These are phyloP conservation scores for Hestina assimilis DNA, from an alignment of 1,140 invertebrate genomes.

Conservation along the genomic window DNA sequence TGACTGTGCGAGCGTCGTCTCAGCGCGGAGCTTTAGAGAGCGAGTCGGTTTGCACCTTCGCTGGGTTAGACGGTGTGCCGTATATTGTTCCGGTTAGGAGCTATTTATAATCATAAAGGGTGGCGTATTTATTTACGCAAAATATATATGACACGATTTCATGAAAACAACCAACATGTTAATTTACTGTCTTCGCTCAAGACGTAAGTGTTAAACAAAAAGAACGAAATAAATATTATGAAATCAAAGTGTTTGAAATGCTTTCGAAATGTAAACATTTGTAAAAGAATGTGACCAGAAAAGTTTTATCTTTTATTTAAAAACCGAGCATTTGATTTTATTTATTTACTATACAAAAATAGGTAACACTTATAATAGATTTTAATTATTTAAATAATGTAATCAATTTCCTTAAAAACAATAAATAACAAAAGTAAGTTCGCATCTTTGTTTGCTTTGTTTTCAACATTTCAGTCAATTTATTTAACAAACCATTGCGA, in stretches of 20 bases:
- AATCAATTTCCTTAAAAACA: too few relatives aligned
- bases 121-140: constrained; percentile 62
- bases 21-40: constrained; percentile 36
- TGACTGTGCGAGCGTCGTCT: constrained; percentile 45
- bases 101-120: constrained; percentile 72
- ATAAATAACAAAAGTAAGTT: too few relatives aligned
- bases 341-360: too few relatives aligned
- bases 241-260: constrained; percentile 15
- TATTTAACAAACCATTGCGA: too few relatives aligned
- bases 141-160: constrained; percentile 70
- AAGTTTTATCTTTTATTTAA: not conserved
- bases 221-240: constrained; percentile 13
- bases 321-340: too few relatives aligned
- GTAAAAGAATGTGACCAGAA: not conserved
- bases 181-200: constrained; percentile 21
- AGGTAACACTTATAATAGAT: too few relatives aligned
- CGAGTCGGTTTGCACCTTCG: constrained; percentile 63
- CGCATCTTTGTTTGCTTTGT: too few relatives aligned
- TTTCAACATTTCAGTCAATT: too few relatives aligned
- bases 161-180: constrained; percentile 30
- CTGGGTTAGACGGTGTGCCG: constrained; percentile 65
- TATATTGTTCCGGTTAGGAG: constrained; percentile 66
- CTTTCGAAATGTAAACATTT: constrained; percentile 12
- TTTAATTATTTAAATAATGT: too few relatives aligned
- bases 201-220: constrained; percentile 8